Percentiles rank a stretch among this genome's conserved stretches.
Evolutionary conservation across 2,797 vertebrate genomes (phyloP).

Genomic region (Coccyzus lansbergi): DNA sequence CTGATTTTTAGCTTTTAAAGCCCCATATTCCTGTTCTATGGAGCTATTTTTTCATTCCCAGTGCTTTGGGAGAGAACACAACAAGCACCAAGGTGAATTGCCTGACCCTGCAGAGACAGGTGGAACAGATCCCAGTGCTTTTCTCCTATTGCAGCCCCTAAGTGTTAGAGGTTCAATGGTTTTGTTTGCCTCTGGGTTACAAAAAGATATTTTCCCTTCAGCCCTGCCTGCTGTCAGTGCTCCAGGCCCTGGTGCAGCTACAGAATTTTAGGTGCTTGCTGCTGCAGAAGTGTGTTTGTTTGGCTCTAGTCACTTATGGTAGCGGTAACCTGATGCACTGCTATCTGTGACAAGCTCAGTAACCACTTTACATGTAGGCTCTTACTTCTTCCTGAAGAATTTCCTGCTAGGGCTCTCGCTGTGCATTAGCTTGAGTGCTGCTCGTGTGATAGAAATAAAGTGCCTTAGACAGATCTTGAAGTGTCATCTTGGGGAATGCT

Average conservation of each 20-base stretch:
- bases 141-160: not conserved
- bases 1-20: not conserved
- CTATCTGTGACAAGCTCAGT: constrained; percentile 10
- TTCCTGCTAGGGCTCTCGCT: not conserved
- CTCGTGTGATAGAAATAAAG: constrained; percentile 24
- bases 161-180: not conserved
- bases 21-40: not conserved
- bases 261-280: not conserved
- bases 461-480: not conserved
- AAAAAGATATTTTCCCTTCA: not conserved
- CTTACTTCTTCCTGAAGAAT: constrained; percentile 11
- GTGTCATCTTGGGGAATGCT: not conserved
- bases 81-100: not conserved
- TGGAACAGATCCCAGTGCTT: not conserved
- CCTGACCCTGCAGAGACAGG: not conserved
- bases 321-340: not conserved
- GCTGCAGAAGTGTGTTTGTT: not conserved
- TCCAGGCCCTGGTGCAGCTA: not conserved
- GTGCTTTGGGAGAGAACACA: not conserved
- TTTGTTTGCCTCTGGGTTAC: not conserved
- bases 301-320: not conserved
- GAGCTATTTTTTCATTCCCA: not conserved
- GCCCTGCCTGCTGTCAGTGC: not conserved
- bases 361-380: not conserved
- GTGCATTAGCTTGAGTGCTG: constrained; percentile 5